Evolutionary conservation across 2,888 invertebrate species (phyloP).

Genomic region (Pherbina coryleti): DNA sequence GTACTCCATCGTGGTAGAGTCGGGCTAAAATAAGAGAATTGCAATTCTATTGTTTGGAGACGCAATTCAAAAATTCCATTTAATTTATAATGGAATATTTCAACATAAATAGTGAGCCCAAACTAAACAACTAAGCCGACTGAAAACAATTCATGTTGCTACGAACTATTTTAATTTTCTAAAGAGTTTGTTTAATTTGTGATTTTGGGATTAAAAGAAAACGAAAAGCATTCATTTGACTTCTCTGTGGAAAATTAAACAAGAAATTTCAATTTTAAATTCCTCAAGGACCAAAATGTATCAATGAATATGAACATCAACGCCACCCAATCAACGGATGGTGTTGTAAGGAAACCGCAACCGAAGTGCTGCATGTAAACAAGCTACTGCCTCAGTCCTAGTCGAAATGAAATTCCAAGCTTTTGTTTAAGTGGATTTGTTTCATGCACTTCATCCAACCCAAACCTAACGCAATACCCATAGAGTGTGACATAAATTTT

Average conservation of each 20-base stretch:
- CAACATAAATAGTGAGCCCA: not conserved
- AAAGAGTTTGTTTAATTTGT: not conserved
- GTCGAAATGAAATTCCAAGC: too few relatives aligned
- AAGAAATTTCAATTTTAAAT: conserved; percentile 21
- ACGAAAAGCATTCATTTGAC: not conserved
- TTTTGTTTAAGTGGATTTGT: not conserved
- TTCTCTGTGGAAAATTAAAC: not conserved
- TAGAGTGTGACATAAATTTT: too few relatives aligned
- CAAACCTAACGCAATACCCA: not conserved
- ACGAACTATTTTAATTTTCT: not conserved
- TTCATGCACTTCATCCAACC: not conserved
- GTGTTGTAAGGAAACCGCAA: not conserved
- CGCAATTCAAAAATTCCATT: conserved; percentile 11
- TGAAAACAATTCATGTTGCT: not conserved
- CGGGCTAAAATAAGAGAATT: not conserved
- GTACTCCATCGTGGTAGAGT: not conserved
- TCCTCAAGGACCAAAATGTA: not conserved
- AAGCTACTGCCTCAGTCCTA: too few relatives aligned
- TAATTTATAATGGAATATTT: conserved; percentile 13
- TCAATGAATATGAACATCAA: not conserved
- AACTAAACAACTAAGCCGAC: not conserved
- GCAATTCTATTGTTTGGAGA: not conserved
- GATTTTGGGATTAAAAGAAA: conserved; percentile 6
- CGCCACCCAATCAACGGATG: not conserved
- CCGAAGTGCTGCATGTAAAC: not conserved